phyloP scores from a whole-genome alignment of 2,888 invertebrate genomes.

The Nemotelus pantherinus region DNA sequence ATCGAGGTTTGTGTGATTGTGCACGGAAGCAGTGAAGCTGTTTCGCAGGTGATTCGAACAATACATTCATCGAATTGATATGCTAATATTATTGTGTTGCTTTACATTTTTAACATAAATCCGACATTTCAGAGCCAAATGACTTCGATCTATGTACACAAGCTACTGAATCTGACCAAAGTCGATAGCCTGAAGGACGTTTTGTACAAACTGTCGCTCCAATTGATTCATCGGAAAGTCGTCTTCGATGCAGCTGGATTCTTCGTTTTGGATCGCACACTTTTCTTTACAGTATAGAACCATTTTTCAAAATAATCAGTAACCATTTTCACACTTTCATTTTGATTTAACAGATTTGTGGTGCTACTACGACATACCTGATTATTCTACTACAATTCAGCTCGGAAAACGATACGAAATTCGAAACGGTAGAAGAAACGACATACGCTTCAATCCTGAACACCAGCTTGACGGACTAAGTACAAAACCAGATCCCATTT shows the following conservation, averaged over 20 bases:
- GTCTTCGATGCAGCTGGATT: constrained; percentile 54
- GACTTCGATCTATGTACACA: constrained; percentile 50
- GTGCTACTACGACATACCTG: constrained; percentile 64
- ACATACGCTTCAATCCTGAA: not conserved
- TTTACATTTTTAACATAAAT: not conserved
- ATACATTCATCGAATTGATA: not conserved
- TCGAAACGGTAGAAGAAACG: constrained; percentile 9
- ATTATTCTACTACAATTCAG: constrained; percentile 63
- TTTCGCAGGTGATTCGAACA: constrained; percentile 57
- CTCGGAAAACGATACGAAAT: constrained; percentile 28
- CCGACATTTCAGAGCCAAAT: constrained; percentile 40
- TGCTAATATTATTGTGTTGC: no score
- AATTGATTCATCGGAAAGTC: constrained; percentile 53
- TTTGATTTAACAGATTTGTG: constrained; percentile 59
- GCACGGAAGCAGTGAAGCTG: constrained; percentile 62
- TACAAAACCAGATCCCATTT: no score
- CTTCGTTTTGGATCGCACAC: constrained; percentile 50
- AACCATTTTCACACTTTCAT: constrained; percentile 1
- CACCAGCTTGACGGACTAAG: not conserved
- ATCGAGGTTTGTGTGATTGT: constrained; percentile 64
- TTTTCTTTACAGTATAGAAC: constrained; percentile 51
- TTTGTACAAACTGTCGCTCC: constrained; percentile 51
- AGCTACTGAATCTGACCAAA: constrained; percentile 46
- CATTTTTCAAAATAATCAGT: not conserved
- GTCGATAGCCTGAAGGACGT: constrained; percentile 43